A percentile compares a stretch with the other conserved stretches of the same genome.
Evolutionary conservation across 2,888 invertebrate species (phyloP).

Genomic region (Diarsia brunnea): DNA sequence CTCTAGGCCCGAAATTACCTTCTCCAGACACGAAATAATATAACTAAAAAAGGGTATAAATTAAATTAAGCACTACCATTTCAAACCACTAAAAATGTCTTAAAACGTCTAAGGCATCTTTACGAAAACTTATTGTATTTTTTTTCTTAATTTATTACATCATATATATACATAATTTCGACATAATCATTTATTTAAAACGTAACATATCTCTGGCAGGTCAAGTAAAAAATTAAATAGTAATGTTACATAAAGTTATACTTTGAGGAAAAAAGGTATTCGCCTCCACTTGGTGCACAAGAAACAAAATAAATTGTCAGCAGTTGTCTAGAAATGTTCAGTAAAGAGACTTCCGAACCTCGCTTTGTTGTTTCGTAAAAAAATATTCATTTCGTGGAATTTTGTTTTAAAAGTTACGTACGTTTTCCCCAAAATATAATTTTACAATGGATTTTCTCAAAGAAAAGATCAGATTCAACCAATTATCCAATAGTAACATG

Average conservation of each 20-base stretch:
- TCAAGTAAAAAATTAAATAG: conserved; percentile 79
- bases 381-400: too few relatives aligned
- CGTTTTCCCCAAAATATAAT: conserved; percentile 60
- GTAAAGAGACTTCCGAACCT: background rate
- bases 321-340: conserved; percentile 3
- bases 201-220: conserved; percentile 87
- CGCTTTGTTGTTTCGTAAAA: background rate
- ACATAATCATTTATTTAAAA: conserved; percentile 87
- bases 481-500: conserved; percentile 77
- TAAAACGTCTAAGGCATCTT: conserved; percentile 88
- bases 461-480: conserved; percentile 63
- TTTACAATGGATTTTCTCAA: conserved; percentile 62
- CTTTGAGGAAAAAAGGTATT: conserved; percentile 48
- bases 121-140: conserved; percentile 89
- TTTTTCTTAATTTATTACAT: conserved; percentile 89
- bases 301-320: conserved; percentile 11
- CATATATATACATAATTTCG: conserved; percentile 90
- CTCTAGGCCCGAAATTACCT: conserved; percentile 57
- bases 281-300: conserved; percentile 20
- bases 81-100: conserved; percentile 81
- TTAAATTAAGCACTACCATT: conserved; percentile 76
- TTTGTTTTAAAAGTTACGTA: background rate
- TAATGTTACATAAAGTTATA: conserved; percentile 67
- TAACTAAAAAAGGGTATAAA: conserved; percentile 77
- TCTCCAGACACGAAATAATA: conserved; percentile 55